Evolutionary conservation across 2,113 vertebrate species (phyloP).

Genomic region (Grus americana): DNA sequence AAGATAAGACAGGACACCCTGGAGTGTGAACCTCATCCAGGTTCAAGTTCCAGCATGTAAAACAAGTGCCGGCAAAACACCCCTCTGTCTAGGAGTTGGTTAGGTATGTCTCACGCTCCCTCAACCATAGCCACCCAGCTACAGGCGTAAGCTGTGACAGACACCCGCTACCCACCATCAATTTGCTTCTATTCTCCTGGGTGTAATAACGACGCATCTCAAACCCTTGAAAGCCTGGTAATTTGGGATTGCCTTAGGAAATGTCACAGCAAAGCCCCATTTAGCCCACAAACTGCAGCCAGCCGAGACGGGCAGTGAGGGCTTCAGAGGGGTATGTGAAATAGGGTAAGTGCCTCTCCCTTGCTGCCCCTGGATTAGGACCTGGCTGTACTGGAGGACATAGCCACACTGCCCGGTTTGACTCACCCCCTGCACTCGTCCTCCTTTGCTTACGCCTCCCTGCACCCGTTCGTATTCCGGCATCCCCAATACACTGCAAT

Average conservation of each 20-base stretch:
- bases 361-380: background rate
- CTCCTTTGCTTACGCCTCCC: background rate
- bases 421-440: background rate
- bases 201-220: background rate
- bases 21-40: background rate
- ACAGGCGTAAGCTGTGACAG: background rate
- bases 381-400: background rate
- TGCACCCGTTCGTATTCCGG: background rate
- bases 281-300: background rate
- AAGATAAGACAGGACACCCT: background rate
- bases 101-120: background rate
- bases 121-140: background rate
- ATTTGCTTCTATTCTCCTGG: background rate
- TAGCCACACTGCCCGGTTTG: fast-evolving
- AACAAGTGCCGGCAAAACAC: background rate
- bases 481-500: background rate
- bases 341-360: background rate
- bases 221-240: background rate
- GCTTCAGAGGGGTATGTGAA: fast-evolving
- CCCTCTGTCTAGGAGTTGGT: background rate
- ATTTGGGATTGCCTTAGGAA: background rate
- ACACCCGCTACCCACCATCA: background rate
- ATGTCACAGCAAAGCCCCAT: fast-evolving
- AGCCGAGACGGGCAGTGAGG: background rate
- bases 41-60: background rate